Conservation (phyloP, 1,140 invertebrate species). For the Nymphalis io region DNA sequence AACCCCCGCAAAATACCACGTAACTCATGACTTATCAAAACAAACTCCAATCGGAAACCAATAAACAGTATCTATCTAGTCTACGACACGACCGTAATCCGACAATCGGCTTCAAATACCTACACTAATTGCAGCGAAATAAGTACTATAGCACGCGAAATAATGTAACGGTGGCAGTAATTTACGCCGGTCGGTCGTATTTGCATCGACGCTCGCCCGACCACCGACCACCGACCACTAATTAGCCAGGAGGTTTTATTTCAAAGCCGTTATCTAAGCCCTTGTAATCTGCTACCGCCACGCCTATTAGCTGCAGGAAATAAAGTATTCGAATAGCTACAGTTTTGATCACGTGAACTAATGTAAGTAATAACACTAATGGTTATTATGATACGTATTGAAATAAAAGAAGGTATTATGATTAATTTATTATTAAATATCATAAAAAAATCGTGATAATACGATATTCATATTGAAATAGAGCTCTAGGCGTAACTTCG, state of each 20-base stretch:
- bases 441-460: too few relatives aligned
- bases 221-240: constrained; percentile 37
- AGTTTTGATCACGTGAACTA: not conserved
- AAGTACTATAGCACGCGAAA: constrained; percentile 41
- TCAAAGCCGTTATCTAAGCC: constrained; percentile 43
- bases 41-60: not conserved
- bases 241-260: constrained; percentile 46
- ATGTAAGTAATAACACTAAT: not conserved
- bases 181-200: constrained; percentile 40
- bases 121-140: constrained; percentile 42
- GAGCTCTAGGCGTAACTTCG: too few relatives aligned
- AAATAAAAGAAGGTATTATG: not conserved
- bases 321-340: constrained; percentile 22
- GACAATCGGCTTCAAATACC: constrained; percentile 25
- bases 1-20: too few relatives aligned
- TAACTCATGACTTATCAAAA: too few relatives aligned
- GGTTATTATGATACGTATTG: not conserved
- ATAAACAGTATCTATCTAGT: constrained; percentile 17
- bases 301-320: constrained; percentile 36
- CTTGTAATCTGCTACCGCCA: constrained; percentile 43
- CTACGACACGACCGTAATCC: constrained; percentile 12
- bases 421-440: too few relatives aligned
- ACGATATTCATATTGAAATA: too few relatives aligned
- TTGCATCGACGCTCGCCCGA: constrained; percentile 39
- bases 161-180: constrained; percentile 33